Conservation (phyloP, 2,888 invertebrate species). For the Idaea aversata region DNA sequence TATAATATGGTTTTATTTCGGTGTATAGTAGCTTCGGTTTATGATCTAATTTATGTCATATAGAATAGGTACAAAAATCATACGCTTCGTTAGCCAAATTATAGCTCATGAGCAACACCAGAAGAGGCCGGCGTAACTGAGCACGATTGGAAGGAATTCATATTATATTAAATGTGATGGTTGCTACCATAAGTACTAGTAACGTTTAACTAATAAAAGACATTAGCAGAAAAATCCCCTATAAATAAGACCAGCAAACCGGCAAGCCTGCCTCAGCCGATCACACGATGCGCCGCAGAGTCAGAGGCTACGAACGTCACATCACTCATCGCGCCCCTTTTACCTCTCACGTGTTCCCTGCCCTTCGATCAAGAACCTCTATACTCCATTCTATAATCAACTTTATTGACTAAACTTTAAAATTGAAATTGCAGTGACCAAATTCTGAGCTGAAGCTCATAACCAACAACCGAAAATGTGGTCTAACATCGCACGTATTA, state of each 20-base stretch:
- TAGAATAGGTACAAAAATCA: too few species aligned
- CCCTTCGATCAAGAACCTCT: slow-evolving; percentile 39
- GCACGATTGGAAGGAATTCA: too few species aligned
- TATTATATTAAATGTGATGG: too few species aligned
- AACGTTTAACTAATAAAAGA: background rate
- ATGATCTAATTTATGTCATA: too few species aligned
- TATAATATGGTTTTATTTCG: too few species aligned
- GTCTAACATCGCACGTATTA: slow-evolving; percentile 10
- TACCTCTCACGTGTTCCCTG: slow-evolving; percentile 52
- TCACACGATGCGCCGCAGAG: slow-evolving; percentile 50
- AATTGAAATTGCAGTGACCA: slow-evolving; percentile 18
- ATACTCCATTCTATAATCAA: slow-evolving; percentile 26
- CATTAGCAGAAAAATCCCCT: slow-evolving; percentile 28
- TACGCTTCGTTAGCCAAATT: too few species aligned
- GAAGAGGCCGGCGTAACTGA: too few species aligned
- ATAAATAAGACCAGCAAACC: slow-evolving; percentile 42
- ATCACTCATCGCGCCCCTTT: slow-evolving; percentile 69
- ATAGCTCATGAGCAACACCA: too few species aligned
- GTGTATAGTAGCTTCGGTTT: too few species aligned
- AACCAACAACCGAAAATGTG: slow-evolving; percentile 15
- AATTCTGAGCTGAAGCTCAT: slow-evolving; percentile 2
- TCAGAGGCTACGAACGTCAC: slow-evolving; percentile 69
- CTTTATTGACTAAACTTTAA: slow-evolving; percentile 20
- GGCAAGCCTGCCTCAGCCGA: slow-evolving; percentile 43
- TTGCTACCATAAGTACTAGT: background rate